Evolutionary conservation across 2,888 invertebrate species (phyloP), one percentile per base, ranked within the genome.

Genomic region (Periphyllus acericola): DNA sequence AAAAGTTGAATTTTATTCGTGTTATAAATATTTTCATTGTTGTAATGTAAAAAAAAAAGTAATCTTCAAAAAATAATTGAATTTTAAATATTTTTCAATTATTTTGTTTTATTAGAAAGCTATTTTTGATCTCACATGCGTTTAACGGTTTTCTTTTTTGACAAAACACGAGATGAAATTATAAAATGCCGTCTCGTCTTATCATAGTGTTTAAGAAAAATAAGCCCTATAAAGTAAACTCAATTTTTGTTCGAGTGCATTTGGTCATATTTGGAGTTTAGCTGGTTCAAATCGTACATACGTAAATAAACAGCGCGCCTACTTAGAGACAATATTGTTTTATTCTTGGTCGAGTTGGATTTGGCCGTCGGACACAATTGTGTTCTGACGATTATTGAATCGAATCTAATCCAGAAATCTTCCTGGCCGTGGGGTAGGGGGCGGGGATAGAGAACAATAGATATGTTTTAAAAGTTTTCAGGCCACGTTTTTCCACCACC

Each of bases 371-470:
- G 68, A 25, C 32, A 71, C 55, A 17, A 19, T 79, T 34, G 55
- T 78, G 25, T 60, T 25, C 25, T 34, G 25, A 34, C 6, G 55
- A 55, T 55, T 55, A 79, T n/a, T n/a, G n/a, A 60, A 79, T 79
- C 79, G 55, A 60, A 34, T 79, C 34, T 60, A 79, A 60, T 55
- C 79, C 32, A 32, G 32, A 52, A 78, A 78, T 52, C 78, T 78
- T 21, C 32, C 32, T 78, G 40, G 40, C 25, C 21, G 32, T 21
- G 25, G 14, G 55, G 32, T 3, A 2, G 68, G 29, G 68, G 68
- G 14, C 32, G 17, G 17, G 3, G 32, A 71, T 60, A 32, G 32
- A 78, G 79, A 55, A 79, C 79, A 79, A 79, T 79, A 34, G 55
- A 25, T n/a, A 55, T 55, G 19, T 34, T 55, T 55, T 55, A 55